Evolutionary conservation across 2,888 invertebrate species (phyloP).

Genomic region (Acrocyrtus sp.): DNA sequence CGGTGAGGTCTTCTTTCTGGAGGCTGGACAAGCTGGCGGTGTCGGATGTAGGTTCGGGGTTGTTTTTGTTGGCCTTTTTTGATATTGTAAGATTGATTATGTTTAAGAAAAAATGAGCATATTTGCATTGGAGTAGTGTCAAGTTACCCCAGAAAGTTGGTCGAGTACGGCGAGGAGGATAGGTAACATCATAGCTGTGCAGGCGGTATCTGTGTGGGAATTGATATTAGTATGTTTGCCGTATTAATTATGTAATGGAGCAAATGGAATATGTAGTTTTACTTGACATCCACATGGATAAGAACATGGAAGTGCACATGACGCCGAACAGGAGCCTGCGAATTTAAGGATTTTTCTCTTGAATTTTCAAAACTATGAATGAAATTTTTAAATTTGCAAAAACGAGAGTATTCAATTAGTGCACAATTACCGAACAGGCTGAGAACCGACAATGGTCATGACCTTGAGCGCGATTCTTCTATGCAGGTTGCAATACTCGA

Average conservation of each 20-base stretch:
- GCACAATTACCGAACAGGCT: slow-evolving; percentile 34
- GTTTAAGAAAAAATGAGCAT: too few species aligned
- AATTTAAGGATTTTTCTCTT: background rate
- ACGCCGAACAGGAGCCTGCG: slow-evolving; percentile 82
- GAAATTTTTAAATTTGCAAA: background rate
- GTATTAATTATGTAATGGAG: too few species aligned
- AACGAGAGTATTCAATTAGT: background rate
- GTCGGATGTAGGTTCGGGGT: background rate
- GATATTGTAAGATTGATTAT: background rate
- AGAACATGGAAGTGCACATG: slow-evolving; percentile 88
- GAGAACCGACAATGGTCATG: slow-evolving; percentile 61
- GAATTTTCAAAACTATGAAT: background rate
- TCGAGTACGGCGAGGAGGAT: slow-evolving; percentile 87
- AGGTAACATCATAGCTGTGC: slow-evolving; percentile 90
- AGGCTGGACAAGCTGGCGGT: background rate
- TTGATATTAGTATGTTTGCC: too few species aligned
- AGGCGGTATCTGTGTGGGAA: slow-evolving; percentile 45
- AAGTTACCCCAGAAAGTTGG: slow-evolving; percentile 70
- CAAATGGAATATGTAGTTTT: too few species aligned
- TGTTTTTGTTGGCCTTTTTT: background rate
- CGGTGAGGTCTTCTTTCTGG: background rate
- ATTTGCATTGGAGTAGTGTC: too few species aligned
- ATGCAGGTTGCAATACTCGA: slow-evolving; percentile 69
- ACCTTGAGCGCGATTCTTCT: slow-evolving; percentile 68
- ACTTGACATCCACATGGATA: slow-evolving; percentile 97